These are phyloP conservation scores for Taeniopygia guttata DNA, from an alignment of 2,797 vertebrate genomes.

Conservation along the genomic window DNA sequence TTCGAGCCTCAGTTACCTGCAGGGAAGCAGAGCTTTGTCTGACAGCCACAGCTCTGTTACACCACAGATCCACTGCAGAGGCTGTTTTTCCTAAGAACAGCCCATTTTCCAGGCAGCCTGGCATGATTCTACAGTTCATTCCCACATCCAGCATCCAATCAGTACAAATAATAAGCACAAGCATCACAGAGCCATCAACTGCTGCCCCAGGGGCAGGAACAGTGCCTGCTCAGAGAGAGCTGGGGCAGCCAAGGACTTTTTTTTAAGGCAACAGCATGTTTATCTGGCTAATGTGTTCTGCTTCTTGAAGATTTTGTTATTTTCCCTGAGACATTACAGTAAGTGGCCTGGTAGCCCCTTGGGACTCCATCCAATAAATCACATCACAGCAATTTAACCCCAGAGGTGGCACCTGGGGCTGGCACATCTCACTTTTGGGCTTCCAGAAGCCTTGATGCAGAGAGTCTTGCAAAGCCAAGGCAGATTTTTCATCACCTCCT, in stretches of 20 bases:
- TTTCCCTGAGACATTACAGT: neutral
- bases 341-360: neutral
- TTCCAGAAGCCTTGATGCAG: neutral
- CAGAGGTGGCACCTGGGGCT: neutral
- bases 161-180: neutral
- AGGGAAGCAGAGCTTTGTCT: neutral
- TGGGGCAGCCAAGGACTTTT: neutral
- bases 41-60: neutral
- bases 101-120: neutral
- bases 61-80: neutral
- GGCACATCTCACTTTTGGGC: neutral
- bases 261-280: neutral
- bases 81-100: neutral
- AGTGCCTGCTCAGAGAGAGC: neutral
- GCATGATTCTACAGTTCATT: neutral
- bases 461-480: neutral
- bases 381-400: neutral
- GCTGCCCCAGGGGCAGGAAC: neutral
- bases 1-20: neutral
- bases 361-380: neutral
- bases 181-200: neutral
- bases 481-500: neutral
- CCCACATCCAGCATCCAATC: neutral
- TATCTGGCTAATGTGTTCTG: neutral
- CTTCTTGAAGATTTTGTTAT: conserved; percentile 3